Base-by-base conservation (phyloP, 1,140 invertebrate genomes). In the Magallana ariakensis region DNA sequence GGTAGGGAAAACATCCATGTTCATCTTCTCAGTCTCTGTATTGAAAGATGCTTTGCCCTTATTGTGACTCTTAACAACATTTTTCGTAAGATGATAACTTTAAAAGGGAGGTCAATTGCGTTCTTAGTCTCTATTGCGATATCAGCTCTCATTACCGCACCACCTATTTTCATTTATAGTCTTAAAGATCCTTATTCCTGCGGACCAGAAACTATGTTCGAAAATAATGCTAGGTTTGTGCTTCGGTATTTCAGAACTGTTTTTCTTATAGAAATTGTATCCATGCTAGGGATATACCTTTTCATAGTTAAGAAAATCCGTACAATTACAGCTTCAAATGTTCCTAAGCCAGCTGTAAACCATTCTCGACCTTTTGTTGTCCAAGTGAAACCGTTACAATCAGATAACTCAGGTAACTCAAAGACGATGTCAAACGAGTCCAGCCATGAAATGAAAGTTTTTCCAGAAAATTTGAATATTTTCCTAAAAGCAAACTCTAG, bases 11-110 rank as follows among this genome's bases (percentile, higher is more conserved):
- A 62, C 15, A 62, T 62, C 58, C 15, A n/a, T n/a, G 7, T 62
- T 16, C 58, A 62, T 62, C 58, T 62, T 8, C 58, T 62, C 16
- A n/a, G 19, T 62, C 58, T 62, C 58, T 62, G 58, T 62, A 62
- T 62, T 16, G 58, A 62, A 62, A 62, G 58, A 62, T 62, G 58
- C 19, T 62, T 62, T 62, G 58, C 58, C 58, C 58, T 62, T 7
- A 62, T n/a, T 19, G 19, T 62, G 58, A 16, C 58, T n/a, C 16
- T 19, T n/a, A 62, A 62, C 19, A 16, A n/a, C 16, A n/a, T n/a
- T 62, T 62, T 62, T 62, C 58, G 58, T 7, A 62, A 62, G 19
- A 62, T 62, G 58, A 62, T 62, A 62, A 62, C 58, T 19, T n/a
- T 62, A n/a, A 62, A 62, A 62, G 19, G 58, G 16, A 16, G 58